phyloP scores from a whole-genome alignment of 2,888 invertebrate species.

The Megalurothrips usitatus region DNA sequence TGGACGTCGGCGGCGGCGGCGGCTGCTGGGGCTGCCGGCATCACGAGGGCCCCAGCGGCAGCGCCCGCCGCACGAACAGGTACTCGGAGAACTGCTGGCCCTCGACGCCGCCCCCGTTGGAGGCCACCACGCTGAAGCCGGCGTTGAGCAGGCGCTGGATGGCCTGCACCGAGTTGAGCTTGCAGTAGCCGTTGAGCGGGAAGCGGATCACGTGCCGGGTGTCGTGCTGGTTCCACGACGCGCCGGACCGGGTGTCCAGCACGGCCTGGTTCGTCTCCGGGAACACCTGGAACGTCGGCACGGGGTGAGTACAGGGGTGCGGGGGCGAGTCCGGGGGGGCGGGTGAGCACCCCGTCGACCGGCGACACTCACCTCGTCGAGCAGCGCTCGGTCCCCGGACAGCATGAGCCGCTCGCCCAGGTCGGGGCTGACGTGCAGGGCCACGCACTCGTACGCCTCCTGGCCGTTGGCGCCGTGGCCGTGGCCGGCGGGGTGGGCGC shows the following conservation, averaged over 20 bases:
- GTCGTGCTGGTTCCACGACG: slow-evolving; percentile 77
- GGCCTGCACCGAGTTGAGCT: slow-evolving; percentile 83
- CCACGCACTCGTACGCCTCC: slow-evolving; percentile 68
- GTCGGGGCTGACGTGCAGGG: slow-evolving; percentile 74
- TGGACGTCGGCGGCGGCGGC: not conserved
- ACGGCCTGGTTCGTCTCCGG: slow-evolving; percentile 74
- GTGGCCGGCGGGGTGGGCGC: slow-evolving; percentile 17
- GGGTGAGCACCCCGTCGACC: not conserved
- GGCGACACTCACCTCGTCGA: slow-evolving; percentile 62
- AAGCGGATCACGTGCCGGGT: slow-evolving; percentile 77
- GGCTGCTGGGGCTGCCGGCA: not conserved
- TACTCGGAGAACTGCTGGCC: slow-evolving; percentile 88
- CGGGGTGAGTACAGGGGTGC: not conserved
- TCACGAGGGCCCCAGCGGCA: slow-evolving; percentile 39
- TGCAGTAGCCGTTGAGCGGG: slow-evolving; percentile 83
- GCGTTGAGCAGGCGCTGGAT: slow-evolving; percentile 74
- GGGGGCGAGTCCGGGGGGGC: not conserved
- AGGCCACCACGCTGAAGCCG: slow-evolving; percentile 72
- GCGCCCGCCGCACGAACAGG: slow-evolving; percentile 62
- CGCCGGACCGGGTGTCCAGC: slow-evolving; percentile 72
- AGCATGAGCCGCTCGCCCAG: slow-evolving; percentile 76
- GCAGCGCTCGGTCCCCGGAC: slow-evolving; percentile 69
- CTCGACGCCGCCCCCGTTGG: slow-evolving; percentile 82
- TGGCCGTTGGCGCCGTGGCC: slow-evolving; percentile 31
- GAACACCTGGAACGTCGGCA: slow-evolving; percentile 48